A percentile compares a stretch with the other conserved stretches of the same genome.
phyloP scores from a whole-genome alignment of 2,797 vertebrate genomes.

The Malacoctenus gilli region DNA sequence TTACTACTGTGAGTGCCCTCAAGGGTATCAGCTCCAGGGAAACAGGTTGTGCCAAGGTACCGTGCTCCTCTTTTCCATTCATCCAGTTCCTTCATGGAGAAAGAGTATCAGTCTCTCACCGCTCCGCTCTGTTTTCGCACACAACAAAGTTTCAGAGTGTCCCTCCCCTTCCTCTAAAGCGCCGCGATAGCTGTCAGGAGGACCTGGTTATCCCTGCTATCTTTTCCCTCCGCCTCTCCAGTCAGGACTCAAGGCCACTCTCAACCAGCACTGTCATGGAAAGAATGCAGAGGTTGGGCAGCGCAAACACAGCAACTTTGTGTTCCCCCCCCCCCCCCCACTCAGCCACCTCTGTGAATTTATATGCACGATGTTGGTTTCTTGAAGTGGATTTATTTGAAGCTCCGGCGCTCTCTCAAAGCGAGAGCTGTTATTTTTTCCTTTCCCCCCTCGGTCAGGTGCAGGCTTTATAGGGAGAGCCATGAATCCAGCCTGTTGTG shows the following conservation, averaged over 20 bases:
- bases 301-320: slow-evolving; percentile 55
- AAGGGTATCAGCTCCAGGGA: slow-evolving; percentile 94
- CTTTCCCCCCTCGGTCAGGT: slow-evolving; percentile 68
- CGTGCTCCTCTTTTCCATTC: slow-evolving; percentile 21
- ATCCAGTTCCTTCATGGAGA: slow-evolving; percentile 5
- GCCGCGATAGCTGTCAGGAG: slow-evolving; percentile 23
- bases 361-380: slow-evolving; percentile 66
- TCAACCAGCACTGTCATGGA: slow-evolving; percentile 62
- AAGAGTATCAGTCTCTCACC: slow-evolving; percentile 13
- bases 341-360: slow-evolving; percentile 65
- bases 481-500: slow-evolving; percentile 70
- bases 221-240: slow-evolving; percentile 34
- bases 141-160: slow-evolving; percentile 23
- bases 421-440: slow-evolving; percentile 73
- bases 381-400: slow-evolving; percentile 72
- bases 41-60: slow-evolving; percentile 94
- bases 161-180: slow-evolving; percentile 2
- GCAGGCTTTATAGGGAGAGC: slow-evolving; percentile 66
- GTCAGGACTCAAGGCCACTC: slow-evolving; percentile 57
- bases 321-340: slow-evolving; percentile 38
- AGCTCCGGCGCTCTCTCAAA: slow-evolving; percentile 57
- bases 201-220: slow-evolving; percentile 28
- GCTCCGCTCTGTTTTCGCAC: slow-evolving; percentile 33
- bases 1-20: slow-evolving; percentile 93
- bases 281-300: slow-evolving; percentile 67